A percentile compares a stretch with the other conserved stretches of the same genome.
Conservation (phyloP, 2,797 vertebrate genomes). For the Malacoctenus gilli region DNA sequence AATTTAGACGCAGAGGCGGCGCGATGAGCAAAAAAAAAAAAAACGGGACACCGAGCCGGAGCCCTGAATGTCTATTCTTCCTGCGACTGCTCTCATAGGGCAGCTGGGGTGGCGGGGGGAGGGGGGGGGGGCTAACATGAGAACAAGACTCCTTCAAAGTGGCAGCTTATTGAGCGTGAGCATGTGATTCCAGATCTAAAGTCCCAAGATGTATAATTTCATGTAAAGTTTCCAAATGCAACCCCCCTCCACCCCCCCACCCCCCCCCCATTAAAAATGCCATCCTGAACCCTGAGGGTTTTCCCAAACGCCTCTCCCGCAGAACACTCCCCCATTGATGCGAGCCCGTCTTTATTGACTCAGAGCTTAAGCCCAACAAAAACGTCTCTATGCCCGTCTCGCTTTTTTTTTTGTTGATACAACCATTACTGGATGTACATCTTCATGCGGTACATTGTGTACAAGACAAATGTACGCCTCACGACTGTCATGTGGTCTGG, state of each 20-base stretch:
- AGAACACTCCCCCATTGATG: slow-evolving; percentile 11
- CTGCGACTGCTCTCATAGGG: slow-evolving; percentile 22
- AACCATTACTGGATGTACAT: slow-evolving; percentile 20
- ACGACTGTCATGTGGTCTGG: slow-evolving; percentile 10
- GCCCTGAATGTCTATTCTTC: slow-evolving; percentile 30
- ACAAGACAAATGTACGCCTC: slow-evolving; percentile 27
- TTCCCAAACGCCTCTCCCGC: slow-evolving; percentile 4
- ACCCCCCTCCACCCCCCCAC: background rate
- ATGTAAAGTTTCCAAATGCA: slow-evolving; percentile 20
- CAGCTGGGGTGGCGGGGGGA: slow-evolving; percentile 25
- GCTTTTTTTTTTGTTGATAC: slow-evolving; percentile 10
- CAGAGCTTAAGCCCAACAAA: slow-evolving; percentile 10
- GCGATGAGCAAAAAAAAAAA: slow-evolving; percentile 35
- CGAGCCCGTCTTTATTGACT: slow-evolving; percentile 14
- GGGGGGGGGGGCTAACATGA: slow-evolving; percentile 23
- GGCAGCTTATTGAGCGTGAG: slow-evolving; percentile 8
- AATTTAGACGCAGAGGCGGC: slow-evolving; percentile 43
- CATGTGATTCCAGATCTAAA: slow-evolving; percentile 6
- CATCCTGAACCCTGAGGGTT: slow-evolving; percentile 16
- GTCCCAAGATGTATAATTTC: slow-evolving; percentile 9
- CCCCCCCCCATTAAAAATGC: background rate
- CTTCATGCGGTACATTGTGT: slow-evolving; percentile 7
- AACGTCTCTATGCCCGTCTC: slow-evolving; percentile 20
- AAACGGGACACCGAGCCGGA: slow-evolving; percentile 10
- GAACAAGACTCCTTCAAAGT: slow-evolving; percentile 19